These are phyloP conservation scores for Macrophya annulata DNA, from an alignment of 2,888 invertebrate genomes.

Conservation along the genomic window DNA sequence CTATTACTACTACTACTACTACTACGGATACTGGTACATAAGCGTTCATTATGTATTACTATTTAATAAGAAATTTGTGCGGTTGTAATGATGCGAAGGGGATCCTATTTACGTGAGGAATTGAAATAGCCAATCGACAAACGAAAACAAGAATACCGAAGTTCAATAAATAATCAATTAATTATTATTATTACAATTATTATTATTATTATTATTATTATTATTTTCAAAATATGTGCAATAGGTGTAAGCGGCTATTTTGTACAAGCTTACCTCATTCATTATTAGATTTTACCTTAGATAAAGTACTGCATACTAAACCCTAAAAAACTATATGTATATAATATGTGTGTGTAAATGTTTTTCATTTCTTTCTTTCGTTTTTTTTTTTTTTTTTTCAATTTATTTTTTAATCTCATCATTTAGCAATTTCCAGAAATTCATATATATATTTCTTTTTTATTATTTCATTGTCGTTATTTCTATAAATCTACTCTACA, in stretches of 20 bases:
- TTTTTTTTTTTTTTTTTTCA: neutral
- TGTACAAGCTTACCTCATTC: conserved; percentile 2
- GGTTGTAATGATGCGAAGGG: neutral
- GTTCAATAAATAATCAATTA: neutral
- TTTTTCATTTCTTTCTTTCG: neutral
- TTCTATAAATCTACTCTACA: too few species aligned
- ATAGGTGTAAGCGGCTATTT: conserved; percentile 32
- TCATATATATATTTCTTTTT: too few species aligned
- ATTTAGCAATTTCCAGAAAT: too few species aligned
- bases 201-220: conserved; percentile 1
- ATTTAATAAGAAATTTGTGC: conserved; percentile 16
- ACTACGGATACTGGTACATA: conserved; percentile 13
- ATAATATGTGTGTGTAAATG: neutral
- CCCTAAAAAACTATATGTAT: neutral
- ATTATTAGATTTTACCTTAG: conserved; percentile 4
- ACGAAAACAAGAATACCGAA: neutral
- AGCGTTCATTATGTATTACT: conserved; percentile 25
- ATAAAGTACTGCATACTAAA: neutral
- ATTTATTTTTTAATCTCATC: too few species aligned
- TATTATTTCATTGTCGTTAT: too few species aligned
- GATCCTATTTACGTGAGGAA: conserved; percentile 2
- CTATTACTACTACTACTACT: too few species aligned
- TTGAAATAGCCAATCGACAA: conserved; percentile 12
- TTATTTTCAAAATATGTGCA: conserved; percentile 14
- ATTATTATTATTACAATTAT: conserved; percentile 1